Base-by-base conservation (phyloP, 2,888 invertebrate genomes). In the Drosophila robusta region DNA sequence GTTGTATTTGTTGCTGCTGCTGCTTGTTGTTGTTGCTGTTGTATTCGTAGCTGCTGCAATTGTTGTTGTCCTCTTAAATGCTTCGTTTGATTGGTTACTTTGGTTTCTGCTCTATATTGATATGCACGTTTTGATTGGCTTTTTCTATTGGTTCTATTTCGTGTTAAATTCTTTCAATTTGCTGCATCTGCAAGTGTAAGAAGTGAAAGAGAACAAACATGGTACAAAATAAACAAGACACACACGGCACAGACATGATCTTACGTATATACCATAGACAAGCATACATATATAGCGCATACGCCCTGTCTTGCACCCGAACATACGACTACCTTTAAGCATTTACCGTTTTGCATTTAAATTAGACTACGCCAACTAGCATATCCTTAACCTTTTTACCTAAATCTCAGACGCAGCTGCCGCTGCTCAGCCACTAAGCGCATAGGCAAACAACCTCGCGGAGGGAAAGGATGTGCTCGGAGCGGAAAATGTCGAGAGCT, bases 381-480 rank as follows among this genome's bases (percentile, higher is more conserved):
- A 83, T 88, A 87, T 83, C 86, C 83, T 83, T 84, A 84, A 88
- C 83, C 83, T 88, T 84, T 83, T 84, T 84, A 88, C 89, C 83
- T 66, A 84, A 86, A 86, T 88, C 83, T 75, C 84, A 74, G 79
- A 29, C 9, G 9, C 29, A 29, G 29, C 9, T 22, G 29, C 44
- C 54, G 45, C 73, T 32, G 76, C 61, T 61, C 36, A 65, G 50
- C 58, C 62, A 39, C 16, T 75, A 77, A 84, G 75, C 78, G 50
- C 69, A 78, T 71, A 69, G 66, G 51, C 65, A 78, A 78, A 81
- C 64, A 78, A 62, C 46, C 60, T 54, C 74, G 58, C 62, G 18
- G 14, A 24, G 36, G 42, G 52, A 52, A 36, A 22, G 14, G 7
- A 24, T 12, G 22, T n/a, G n/a, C 8, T 29, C 34, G 8, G 29